A percentile compares a stretch with the other conserved stretches of the same genome.
Evolutionary conservation across 2,113 vertebrate genomes (phyloP).

Genomic region (Donacobius atricapilla): DNA sequence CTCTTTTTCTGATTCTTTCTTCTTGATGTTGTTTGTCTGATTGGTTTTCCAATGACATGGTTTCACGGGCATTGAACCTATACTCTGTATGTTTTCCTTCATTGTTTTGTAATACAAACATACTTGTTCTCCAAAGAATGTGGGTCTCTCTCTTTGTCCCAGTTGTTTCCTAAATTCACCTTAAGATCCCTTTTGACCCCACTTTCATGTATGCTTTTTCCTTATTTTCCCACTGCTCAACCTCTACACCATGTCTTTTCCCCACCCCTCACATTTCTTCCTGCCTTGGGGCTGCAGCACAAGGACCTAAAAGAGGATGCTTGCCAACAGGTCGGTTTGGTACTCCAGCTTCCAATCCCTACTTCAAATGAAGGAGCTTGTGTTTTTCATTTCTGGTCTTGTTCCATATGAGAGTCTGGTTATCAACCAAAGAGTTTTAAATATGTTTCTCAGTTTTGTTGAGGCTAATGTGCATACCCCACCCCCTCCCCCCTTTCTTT

Average conservation of each 20-base stretch:
- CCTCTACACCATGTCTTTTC: background rate
- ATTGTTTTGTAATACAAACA: background rate
- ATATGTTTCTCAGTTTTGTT: background rate
- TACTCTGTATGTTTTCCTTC: background rate
- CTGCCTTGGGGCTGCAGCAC: background rate
- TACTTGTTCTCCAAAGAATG: background rate
- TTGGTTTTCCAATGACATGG: background rate
- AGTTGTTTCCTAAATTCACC: background rate
- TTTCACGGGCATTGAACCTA: background rate
- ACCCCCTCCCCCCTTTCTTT: fast-evolving
- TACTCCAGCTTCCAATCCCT: background rate
- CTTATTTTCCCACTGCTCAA: background rate
- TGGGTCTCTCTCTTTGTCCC: background rate
- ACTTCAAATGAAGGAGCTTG: background rate
- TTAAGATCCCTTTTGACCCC: background rate
- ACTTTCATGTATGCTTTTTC: background rate
- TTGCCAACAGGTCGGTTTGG: background rate
- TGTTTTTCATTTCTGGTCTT: background rate
- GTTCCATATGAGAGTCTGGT: background rate
- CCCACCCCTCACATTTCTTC: fast-evolving
- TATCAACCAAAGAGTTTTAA: background rate
- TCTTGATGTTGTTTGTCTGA: background rate
- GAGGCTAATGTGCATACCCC: background rate
- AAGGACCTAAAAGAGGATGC: background rate
- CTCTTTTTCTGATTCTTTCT: background rate